Evolutionary conservation across 2,888 invertebrate species (phyloP).

Genomic region (Lumbricus terrestris): DNA sequence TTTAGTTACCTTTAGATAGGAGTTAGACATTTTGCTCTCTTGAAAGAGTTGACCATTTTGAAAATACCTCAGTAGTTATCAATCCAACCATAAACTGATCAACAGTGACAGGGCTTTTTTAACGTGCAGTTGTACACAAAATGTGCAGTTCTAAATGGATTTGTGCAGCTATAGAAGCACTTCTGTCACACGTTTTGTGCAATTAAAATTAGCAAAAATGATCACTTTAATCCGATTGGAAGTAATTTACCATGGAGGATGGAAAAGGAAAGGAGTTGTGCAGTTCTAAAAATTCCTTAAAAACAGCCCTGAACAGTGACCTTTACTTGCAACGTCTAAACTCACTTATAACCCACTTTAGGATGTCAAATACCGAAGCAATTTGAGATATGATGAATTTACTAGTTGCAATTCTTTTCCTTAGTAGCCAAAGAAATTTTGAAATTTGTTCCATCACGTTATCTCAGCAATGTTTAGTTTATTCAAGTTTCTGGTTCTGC

Average conservation of each 20-base stretch:
- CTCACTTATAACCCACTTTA: neutral
- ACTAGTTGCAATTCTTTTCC: neutral
- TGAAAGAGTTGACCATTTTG: neutral
- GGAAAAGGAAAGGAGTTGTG: too few relatives aligned
- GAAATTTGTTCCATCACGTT: neutral
- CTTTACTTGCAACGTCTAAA: neutral
- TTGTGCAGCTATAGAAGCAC: too few relatives aligned
- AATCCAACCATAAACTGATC: neutral
- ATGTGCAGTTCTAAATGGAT: too few relatives aligned
- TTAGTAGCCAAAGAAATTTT: neutral
- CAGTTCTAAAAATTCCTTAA: too few relatives aligned
- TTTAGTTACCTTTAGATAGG: too few relatives aligned
- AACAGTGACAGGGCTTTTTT: too few relatives aligned
- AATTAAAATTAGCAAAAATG: too few relatives aligned
- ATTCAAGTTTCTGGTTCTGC: neutral
- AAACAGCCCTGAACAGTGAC: neutral
- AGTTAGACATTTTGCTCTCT: too few relatives aligned
- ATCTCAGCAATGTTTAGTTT: neutral
- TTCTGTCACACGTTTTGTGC: too few relatives aligned
- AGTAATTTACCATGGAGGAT: too few relatives aligned
- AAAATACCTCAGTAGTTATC: neutral
- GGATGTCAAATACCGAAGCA: neutral
- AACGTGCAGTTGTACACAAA: too few relatives aligned
- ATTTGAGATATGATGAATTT: neutral
- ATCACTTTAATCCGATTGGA: too few relatives aligned